A percentile compares a stretch with the other conserved stretches of the same genome.
phyloP scores from a whole-genome alignment of 2,113 vertebrate genomes.

The Aspidoscelis tigris region DNA sequence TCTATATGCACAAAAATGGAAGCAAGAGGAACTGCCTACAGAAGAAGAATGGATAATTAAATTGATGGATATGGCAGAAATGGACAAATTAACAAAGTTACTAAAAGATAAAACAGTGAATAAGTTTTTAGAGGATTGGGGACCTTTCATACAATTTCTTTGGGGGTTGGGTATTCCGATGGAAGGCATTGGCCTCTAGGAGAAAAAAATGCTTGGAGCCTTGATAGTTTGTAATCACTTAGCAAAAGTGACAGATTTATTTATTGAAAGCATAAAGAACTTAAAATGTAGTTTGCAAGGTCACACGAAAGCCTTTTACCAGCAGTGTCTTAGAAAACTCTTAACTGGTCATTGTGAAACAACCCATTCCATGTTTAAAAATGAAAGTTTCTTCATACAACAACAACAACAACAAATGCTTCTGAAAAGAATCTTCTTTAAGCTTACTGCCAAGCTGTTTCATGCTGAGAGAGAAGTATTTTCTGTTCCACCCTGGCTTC shows the following conservation, averaged over 20 bases:
- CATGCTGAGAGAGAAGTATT: not conserved
- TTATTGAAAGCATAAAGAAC: not conserved
- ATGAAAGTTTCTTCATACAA: not conserved
- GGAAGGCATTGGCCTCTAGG: no score
- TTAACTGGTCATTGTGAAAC: no score
- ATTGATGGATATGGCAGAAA: no score
- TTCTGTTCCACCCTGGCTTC: not conserved
- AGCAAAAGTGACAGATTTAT: constrained; percentile 2
- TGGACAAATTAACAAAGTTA: no score
- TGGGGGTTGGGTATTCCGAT: no score
- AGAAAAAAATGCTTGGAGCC: not conserved
- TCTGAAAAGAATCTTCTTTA: not conserved
- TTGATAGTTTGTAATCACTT: not conserved
- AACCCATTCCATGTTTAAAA: not conserved
- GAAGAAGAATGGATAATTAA: no score
- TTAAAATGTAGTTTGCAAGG: not conserved
- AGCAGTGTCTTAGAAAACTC: not conserved
- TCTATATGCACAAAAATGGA: no score
- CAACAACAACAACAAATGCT: not conserved
- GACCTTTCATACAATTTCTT: no score
- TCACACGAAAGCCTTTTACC: not conserved
- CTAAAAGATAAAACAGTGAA: no score
- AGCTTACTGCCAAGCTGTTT: not conserved
- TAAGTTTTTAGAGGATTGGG: no score
- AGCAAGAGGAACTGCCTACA: no score